Evolutionary conservation across 2,888 invertebrate species (phyloP).

Genomic region (Lathronympha strigana): DNA sequence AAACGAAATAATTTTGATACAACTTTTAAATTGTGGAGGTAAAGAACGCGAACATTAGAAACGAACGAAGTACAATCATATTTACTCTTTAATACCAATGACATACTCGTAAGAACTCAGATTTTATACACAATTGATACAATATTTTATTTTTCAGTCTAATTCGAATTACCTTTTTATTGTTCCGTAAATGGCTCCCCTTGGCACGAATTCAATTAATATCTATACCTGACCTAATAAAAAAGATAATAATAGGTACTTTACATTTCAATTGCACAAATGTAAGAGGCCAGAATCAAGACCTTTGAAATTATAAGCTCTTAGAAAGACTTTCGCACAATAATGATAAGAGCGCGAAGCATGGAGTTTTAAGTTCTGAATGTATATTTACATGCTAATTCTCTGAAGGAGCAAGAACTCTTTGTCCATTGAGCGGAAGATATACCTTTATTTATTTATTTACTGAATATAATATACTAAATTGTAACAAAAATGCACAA

Average conservation of each 20-base stretch:
- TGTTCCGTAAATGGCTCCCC: slow-evolving; percentile 52
- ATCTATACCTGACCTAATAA: slow-evolving; percentile 31
- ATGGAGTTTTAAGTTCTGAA: too few relatives aligned
- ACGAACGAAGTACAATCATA: neutral
- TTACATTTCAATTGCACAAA: neutral
- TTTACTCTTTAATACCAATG: neutral
- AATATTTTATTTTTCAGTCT: neutral
- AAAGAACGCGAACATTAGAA: too few relatives aligned
- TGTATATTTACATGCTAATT: too few relatives aligned
- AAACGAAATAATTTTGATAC: too few relatives aligned
- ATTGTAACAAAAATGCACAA: too few relatives aligned
- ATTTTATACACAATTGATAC: neutral
- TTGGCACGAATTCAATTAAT: slow-evolving; percentile 62
- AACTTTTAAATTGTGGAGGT: slow-evolving; percentile 12
- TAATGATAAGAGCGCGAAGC: too few relatives aligned
- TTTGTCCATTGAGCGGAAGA: too few relatives aligned
- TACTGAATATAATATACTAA: too few relatives aligned
- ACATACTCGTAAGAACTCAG: neutral
- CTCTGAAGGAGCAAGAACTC: too few relatives aligned
- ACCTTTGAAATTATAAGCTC: neutral
- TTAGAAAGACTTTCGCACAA: too few relatives aligned
- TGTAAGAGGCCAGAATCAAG: neutral
- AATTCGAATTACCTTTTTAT: slow-evolving; percentile 50
- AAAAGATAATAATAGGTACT: slow-evolving; percentile 9
- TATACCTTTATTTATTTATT: too few relatives aligned